phyloP scores from a whole-genome alignment of 2,888 invertebrate genomes.

The Heteropelma amictum region DNA sequence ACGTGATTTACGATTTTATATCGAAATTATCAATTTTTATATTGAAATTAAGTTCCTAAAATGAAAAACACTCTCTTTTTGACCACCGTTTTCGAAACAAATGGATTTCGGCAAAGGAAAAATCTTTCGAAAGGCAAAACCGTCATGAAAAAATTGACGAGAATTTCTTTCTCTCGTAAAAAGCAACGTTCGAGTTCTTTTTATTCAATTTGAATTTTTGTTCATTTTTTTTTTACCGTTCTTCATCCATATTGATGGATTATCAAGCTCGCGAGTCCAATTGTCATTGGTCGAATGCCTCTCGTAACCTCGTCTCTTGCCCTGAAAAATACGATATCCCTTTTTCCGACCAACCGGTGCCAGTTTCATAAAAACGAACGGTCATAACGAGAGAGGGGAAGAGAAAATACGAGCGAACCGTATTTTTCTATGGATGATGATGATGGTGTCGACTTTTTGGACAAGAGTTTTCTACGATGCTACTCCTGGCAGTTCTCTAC shows the following conservation, averaged over 20 bases:
- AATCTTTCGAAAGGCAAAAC: no score
- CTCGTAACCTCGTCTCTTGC: neutral
- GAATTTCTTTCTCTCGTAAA: no score
- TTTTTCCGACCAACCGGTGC: neutral
- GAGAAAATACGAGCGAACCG: neutral
- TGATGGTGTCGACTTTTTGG: slow-evolving; percentile 18
- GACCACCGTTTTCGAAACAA: no score
- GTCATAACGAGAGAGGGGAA: neutral
- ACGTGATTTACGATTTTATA: no score
- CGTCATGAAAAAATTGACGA: no score
- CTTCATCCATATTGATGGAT: neutral
- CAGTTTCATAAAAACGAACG: slow-evolving; percentile 49
- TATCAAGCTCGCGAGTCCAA: neutral
- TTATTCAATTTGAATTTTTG: no score
- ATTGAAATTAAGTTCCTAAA: no score
- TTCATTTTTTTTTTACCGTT: neutral
- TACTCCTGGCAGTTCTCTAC: neutral
- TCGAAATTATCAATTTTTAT: no score
- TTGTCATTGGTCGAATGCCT: neutral
- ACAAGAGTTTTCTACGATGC: neutral
- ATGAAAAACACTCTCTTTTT: no score
- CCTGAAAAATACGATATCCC: neutral
- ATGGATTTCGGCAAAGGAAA: no score
- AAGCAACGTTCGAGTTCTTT: no score
- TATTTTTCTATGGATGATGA: slow-evolving; percentile 17